Evolutionary conservation across 1,140 invertebrate genomes (phyloP).

Genomic region (Panagrolaimus sp.): DNA sequence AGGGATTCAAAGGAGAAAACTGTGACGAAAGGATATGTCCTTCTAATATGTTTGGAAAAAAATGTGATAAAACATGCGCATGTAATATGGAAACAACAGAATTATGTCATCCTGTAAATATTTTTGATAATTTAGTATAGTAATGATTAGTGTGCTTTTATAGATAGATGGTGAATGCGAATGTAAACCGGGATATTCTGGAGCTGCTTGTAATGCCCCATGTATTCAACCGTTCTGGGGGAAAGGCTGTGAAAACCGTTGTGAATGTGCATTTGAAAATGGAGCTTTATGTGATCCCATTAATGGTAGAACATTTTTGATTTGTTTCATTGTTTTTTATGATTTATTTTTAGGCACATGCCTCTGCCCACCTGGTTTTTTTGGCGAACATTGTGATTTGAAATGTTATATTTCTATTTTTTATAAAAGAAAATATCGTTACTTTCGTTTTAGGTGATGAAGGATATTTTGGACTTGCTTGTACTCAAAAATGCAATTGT

Average conservation of each 20-base stretch:
- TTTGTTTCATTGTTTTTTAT: too few relatives aligned
- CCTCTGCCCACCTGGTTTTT: constrained; percentile 78
- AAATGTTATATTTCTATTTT: constrained; percentile 67
- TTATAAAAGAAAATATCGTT: constrained; percentile 73
- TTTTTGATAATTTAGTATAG: too few relatives aligned
- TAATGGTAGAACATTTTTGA: constrained; percentile 72
- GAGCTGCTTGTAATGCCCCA: constrained; percentile 65
- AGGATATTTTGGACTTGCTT: constrained; percentile 38
- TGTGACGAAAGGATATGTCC: constrained; percentile 58
- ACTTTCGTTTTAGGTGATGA: constrained; percentile 82
- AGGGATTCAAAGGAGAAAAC: constrained; percentile 47
- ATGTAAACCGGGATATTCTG: constrained; percentile 68
- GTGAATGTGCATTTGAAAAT: constrained; percentile 32
- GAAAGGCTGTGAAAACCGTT: constrained; percentile 34
- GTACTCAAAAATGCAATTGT: constrained; percentile 48
- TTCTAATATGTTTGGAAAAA: constrained; percentile 64
- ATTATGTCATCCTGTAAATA: constrained; percentile 69
- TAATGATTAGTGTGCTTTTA: too few relatives aligned
- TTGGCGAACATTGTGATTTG: constrained; percentile 75
- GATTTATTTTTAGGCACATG: too few relatives aligned
- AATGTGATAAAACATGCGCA: constrained; percentile 44
- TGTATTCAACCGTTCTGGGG: constrained; percentile 64
- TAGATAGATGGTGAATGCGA: constrained; percentile 75
- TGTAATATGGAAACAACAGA: constrained; percentile 49
- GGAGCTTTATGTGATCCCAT: constrained; percentile 68